A percentile compares a stretch with the other conserved stretches of the same genome.
These are phyloP conservation scores for Rapana venosa DNA, from an alignment of 2,888 invertebrate genomes.

Conservation along the genomic window DNA sequence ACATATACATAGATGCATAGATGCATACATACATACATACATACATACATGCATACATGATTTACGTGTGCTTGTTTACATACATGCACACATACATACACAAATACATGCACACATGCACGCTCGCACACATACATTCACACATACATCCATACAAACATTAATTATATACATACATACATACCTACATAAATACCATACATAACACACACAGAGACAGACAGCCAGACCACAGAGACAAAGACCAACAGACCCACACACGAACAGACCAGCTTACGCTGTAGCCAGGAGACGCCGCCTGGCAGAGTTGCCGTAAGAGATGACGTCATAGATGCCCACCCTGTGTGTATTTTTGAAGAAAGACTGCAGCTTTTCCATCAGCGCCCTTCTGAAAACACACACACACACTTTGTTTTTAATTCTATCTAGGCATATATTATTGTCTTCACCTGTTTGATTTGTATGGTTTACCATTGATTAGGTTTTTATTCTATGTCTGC, in stretches of 20 bases:
- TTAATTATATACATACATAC: background rate
- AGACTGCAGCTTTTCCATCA: conserved; percentile 8
- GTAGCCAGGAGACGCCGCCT: conserved; percentile 40
- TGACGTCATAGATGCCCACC: conserved; percentile 35
- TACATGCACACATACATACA: background rate
- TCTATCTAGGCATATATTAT: too few species aligned
- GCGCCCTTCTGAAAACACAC: background rate
- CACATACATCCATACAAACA: background rate
- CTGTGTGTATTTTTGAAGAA: conserved; percentile 36
- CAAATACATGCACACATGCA: background rate
- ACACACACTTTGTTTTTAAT: background rate
- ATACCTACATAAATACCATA: background rate
- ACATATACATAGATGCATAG: background rate
- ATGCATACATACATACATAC: background rate
- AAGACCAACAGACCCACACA: background rate
- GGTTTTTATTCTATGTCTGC: too few species aligned
- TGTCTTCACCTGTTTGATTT: too few species aligned
- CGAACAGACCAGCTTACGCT: conserved; percentile 11
- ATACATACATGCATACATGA: background rate
- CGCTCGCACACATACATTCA: background rate
- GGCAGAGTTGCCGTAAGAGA: conserved; percentile 25
- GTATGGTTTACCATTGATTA: too few species aligned
- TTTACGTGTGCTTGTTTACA: too few species aligned
- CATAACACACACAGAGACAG: background rate
- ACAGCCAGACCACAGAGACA: background rate